Evolutionary conservation across 2,888 invertebrate species (phyloP).

Genomic region (Protonemura montana): DNA sequence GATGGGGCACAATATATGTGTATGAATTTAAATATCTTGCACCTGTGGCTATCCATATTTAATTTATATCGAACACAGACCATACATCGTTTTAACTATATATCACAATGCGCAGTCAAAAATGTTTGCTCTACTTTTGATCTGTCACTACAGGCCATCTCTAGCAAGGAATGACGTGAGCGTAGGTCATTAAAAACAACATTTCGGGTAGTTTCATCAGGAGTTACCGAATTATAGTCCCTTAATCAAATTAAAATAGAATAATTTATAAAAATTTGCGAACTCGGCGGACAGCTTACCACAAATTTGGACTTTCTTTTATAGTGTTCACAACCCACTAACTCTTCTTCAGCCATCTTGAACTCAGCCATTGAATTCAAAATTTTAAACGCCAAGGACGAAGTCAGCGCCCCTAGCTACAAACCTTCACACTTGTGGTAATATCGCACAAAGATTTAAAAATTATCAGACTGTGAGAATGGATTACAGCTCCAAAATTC

Average conservation of each 20-base stretch:
- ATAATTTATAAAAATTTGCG: not conserved
- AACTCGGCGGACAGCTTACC: conserved; percentile 44
- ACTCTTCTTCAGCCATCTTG: conserved; percentile 51
- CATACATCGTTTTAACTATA: too few relatives aligned
- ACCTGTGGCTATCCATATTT: too few relatives aligned
- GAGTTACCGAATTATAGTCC: not conserved
- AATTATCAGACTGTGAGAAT: too few relatives aligned
- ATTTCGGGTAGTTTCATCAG: too few relatives aligned
- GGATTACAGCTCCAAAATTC: too few relatives aligned
- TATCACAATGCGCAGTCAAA: not conserved
- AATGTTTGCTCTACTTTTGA: conserved; percentile 12
- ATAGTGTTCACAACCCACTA: conserved; percentile 71
- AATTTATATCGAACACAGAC: too few relatives aligned
- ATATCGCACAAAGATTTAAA: too few relatives aligned
- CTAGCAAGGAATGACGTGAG: not conserved
- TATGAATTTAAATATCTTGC: too few relatives aligned
- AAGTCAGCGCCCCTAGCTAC: too few relatives aligned
- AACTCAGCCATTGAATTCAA: not conserved
- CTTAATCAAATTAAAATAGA: not conserved
- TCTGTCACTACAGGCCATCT: not conserved
- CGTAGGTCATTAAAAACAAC: not conserved
- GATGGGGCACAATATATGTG: too few relatives aligned
- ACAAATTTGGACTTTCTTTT: conserved; percentile 51
- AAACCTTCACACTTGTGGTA: too few relatives aligned
- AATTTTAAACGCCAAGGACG: too few relatives aligned